Conservation (phyloP, 2,113 vertebrate species). For the Syrmaticus mikado region DNA sequence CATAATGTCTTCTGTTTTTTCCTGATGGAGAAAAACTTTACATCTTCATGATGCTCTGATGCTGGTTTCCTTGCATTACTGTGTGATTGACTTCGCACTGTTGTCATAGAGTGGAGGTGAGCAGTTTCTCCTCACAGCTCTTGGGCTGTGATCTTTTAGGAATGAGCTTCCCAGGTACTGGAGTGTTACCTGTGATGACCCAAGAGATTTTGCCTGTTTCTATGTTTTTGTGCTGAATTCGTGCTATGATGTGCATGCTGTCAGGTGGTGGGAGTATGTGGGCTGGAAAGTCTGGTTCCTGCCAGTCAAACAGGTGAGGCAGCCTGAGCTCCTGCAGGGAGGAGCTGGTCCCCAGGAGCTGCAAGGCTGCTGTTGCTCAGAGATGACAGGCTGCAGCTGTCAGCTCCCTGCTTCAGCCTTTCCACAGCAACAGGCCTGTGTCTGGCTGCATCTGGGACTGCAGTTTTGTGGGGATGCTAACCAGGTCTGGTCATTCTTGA, state of each 20-base stretch:
- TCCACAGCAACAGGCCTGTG: not conserved
- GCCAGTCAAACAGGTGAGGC: slow-evolving; percentile 39
- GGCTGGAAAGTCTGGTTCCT: slow-evolving; percentile 62
- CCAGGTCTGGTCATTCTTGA: not conserved
- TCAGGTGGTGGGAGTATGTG: slow-evolving; percentile 21
- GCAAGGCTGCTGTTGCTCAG: not conserved
- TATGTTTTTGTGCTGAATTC: not conserved
- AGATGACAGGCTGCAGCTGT: not conserved
- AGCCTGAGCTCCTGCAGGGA: slow-evolving; percentile 11
- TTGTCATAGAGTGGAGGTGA: not conserved
- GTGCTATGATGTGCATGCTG: not conserved
- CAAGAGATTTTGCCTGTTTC: not conserved
- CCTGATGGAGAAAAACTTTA: not conserved
- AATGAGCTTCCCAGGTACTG: not conserved
- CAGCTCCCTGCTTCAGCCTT: not conserved
- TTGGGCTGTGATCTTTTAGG: not conserved
- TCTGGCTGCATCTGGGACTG: not conserved
- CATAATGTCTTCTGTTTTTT: not conserved
- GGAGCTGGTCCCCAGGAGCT: not conserved
- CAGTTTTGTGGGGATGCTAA: not conserved
- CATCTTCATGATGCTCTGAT: not conserved
- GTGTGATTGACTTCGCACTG: not conserved
- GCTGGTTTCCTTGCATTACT: not conserved
- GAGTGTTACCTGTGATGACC: not conserved
- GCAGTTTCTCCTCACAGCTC: not conserved